phyloP scores from a whole-genome alignment of 2,113 vertebrate genomes.

The Antidorcas marsupialis region DNA sequence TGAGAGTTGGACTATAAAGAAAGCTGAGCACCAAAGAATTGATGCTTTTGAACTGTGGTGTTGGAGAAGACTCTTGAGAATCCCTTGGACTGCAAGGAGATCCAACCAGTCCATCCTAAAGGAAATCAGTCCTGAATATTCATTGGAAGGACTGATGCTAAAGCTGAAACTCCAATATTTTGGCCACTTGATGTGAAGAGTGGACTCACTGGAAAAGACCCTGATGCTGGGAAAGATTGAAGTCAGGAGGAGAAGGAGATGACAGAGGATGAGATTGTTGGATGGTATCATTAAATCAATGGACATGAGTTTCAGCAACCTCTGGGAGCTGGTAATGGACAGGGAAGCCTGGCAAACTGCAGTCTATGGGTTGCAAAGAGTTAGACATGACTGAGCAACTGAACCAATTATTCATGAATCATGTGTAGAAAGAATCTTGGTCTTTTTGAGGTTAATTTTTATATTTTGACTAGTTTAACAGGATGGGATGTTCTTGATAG shows the following conservation, averaged over 20 bases:
- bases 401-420: neutral
- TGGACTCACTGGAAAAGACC: neutral
- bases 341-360: neutral
- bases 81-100: neutral
- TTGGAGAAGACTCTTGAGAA: neutral
- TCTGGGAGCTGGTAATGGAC: neutral
- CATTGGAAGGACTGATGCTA: neutral
- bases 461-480: neutral
- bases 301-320: neutral
- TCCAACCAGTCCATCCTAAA: neutral
- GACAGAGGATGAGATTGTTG: neutral
- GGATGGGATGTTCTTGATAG: neutral
- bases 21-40: neutral
- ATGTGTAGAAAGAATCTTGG: neutral
- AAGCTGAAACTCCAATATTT: neutral
- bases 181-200: neutral
- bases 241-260: neutral
- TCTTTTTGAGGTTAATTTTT: neutral
- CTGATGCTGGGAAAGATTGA: neutral
- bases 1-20: neutral
- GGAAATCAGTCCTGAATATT: neutral
- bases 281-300: neutral
- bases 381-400: neutral
- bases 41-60: neutral
- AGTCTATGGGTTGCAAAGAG: neutral